These are phyloP conservation scores for Meleagris gallopavo DNA, from an alignment of 2,113 vertebrate species.

Conservation along the genomic window DNA sequence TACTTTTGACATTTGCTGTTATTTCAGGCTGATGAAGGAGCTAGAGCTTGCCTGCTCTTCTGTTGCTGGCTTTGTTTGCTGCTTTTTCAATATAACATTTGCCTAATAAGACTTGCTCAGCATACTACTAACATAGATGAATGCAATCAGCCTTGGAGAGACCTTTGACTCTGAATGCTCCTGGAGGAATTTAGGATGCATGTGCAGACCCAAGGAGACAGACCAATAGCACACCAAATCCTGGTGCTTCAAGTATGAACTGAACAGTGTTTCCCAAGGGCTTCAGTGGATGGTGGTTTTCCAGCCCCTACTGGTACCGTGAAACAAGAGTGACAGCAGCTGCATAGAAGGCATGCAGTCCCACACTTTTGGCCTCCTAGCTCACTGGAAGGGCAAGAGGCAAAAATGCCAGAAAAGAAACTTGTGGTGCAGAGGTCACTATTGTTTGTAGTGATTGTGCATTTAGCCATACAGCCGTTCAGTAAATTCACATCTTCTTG, in stretches of 20 bases:
- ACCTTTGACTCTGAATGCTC: accelerated
- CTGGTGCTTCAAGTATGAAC: background rate
- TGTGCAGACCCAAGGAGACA: accelerated
- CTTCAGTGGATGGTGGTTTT: background rate
- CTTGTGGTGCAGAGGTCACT: background rate
- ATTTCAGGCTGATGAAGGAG: background rate
- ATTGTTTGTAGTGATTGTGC: background rate
- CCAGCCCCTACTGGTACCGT: accelerated
- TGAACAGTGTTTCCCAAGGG: background rate
- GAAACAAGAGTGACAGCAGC: background rate
- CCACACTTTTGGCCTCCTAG: accelerated
- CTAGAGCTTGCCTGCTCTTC: accelerated
- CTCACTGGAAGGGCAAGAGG: accelerated
- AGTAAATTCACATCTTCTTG: background rate
- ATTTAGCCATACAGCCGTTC: accelerated
- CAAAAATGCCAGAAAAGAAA: background rate
- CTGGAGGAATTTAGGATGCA: accelerated
- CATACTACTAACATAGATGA: too few relatives aligned
- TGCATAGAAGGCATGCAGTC: accelerated
- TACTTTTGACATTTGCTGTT: accelerated
- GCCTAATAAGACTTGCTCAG: background rate
- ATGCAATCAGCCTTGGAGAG: accelerated
- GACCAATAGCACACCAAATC: background rate
- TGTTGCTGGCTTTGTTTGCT: background rate
- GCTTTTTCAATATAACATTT: background rate